Percentiles rank a stretch among this genome's conserved stretches.
Conservation (phyloP, 2,797 vertebrate species). For the Micrastur ruficollis region DNA sequence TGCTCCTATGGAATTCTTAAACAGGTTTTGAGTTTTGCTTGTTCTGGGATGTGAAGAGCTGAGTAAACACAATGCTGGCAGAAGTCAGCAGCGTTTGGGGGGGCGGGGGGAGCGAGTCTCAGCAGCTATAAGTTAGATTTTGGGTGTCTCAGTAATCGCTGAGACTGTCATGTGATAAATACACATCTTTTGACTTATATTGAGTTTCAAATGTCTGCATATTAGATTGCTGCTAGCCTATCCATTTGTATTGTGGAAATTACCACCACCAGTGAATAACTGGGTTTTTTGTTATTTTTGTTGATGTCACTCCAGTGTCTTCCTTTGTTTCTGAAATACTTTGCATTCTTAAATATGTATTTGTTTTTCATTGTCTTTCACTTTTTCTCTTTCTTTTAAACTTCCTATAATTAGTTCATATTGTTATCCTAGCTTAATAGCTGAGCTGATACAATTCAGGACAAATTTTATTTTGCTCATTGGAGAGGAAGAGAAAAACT, state of each 20-base stretch:
- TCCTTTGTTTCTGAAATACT: neutral
- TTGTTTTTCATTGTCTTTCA: neutral
- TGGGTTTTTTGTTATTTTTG: neutral
- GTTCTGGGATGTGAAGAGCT: neutral
- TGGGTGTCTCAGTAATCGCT: neutral
- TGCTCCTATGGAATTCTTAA: slow-evolving; percentile 26
- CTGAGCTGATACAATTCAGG: neutral
- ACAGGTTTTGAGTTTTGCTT: neutral
- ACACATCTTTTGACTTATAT: neutral
- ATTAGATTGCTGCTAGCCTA: neutral
- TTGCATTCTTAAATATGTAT: neutral
- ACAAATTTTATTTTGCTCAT: neutral
- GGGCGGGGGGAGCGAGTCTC: fast-evolving
- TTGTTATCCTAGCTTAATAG: neutral
- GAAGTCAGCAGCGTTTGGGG: neutral
- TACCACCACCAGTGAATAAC: neutral
- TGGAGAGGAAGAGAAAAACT: neutral
- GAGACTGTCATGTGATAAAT: neutral
- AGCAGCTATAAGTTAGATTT: neutral
- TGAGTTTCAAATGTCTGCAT: neutral
- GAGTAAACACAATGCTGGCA: neutral
- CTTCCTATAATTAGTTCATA: neutral
- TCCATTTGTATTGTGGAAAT: neutral
- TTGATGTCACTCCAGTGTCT: neutral
- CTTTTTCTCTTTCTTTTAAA: neutral